phyloP scores from a whole-genome alignment of 53 echinoderm and acorn worm species.

The Henricia sp. region DNA sequence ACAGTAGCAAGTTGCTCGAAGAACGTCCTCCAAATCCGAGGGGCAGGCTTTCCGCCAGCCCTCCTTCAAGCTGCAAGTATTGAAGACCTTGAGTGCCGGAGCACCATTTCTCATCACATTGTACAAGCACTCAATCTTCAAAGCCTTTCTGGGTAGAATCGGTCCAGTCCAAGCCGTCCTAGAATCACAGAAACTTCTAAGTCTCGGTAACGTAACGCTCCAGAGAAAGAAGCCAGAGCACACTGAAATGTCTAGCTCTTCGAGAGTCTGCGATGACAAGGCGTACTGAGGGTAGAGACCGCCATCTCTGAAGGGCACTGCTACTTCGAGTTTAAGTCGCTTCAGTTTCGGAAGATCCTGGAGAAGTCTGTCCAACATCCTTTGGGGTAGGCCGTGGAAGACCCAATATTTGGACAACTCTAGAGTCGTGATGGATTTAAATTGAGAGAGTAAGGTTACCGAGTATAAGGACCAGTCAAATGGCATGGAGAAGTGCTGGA shows the following conservation, averaged over 20 bases:
- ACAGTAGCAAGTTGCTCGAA: slow-evolving; percentile 86
- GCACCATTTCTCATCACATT: slow-evolving; percentile 79
- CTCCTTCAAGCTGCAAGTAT: slow-evolving; percentile 60
- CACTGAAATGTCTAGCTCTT: slow-evolving; percentile 82
- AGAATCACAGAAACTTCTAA: slow-evolving; percentile 55
- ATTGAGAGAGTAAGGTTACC: slow-evolving; percentile 62
- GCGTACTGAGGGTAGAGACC: slow-evolving; percentile 72
- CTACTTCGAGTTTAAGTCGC: slow-evolving; percentile 77
- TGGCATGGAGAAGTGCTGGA: slow-evolving; percentile 70
- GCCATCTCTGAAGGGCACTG: slow-evolving; percentile 66
- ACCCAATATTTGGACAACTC: slow-evolving; percentile 96
- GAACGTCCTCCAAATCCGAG: slow-evolving; percentile 66
- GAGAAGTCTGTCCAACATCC: slow-evolving; percentile 71
- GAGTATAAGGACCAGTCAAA: slow-evolving; percentile 93
- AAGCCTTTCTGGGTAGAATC: slow-evolving; percentile 67
- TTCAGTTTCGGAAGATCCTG: slow-evolving; percentile 67
- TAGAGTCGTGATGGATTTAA: slow-evolving; percentile 71
- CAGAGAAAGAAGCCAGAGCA: slow-evolving; percentile 90
- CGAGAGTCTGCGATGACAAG: slow-evolving; percentile 73
- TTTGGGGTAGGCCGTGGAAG: slow-evolving; percentile 76
- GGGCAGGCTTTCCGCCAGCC: slow-evolving; percentile 75
- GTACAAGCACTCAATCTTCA: slow-evolving; percentile 84
- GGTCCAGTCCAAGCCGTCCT: slow-evolving; percentile 87
- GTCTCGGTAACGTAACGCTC: slow-evolving; percentile 83
- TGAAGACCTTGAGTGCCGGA: slow-evolving; percentile 69